A percentile compares a stretch with the other conserved stretches of the same genome.
Conservation (phyloP, 2,888 invertebrate genomes). For the Disparrhopalites patrizii region DNA sequence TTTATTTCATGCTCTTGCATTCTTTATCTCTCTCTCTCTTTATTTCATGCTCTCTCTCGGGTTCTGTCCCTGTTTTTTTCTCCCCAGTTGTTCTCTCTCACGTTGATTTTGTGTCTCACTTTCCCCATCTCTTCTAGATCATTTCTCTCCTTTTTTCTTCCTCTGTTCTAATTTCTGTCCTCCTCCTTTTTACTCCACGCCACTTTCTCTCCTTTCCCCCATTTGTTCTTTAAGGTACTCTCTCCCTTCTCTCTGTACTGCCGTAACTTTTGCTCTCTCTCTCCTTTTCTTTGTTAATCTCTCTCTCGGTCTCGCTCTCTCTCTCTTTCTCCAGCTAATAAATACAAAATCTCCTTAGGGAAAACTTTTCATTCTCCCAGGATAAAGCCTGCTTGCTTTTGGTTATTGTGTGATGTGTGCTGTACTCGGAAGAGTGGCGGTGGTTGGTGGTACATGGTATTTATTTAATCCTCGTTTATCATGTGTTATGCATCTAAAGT, state of each 20-base stretch:
- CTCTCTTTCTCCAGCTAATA: no score
- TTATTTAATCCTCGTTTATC: no score
- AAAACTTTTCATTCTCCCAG: constrained; percentile 3
- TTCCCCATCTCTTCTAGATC: not conserved
- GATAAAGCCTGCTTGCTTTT: not conserved
- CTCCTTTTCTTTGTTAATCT: not conserved
- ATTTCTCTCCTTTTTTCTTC: no score
- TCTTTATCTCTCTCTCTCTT: no score
- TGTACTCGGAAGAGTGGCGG: not conserved
- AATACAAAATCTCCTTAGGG: constrained; percentile 10
- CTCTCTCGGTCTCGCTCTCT: not conserved
- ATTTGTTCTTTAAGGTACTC: no score
- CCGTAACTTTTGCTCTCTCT: no score
- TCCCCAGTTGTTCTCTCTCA: not conserved
- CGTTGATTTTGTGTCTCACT: no score
- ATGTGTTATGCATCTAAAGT: no score
- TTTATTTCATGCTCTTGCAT: not conserved
- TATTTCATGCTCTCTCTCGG: not conserved
- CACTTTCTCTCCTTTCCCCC: not conserved
- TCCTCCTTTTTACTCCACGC: not conserved
- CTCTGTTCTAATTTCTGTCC: not conserved
- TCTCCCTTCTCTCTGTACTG: no score
- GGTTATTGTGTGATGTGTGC: not conserved
- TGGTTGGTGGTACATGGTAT: no score
- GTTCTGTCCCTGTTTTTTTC: not conserved